Base-by-base conservation (phyloP, 2,888 invertebrate species). In the Smittia aterrima region DNA sequence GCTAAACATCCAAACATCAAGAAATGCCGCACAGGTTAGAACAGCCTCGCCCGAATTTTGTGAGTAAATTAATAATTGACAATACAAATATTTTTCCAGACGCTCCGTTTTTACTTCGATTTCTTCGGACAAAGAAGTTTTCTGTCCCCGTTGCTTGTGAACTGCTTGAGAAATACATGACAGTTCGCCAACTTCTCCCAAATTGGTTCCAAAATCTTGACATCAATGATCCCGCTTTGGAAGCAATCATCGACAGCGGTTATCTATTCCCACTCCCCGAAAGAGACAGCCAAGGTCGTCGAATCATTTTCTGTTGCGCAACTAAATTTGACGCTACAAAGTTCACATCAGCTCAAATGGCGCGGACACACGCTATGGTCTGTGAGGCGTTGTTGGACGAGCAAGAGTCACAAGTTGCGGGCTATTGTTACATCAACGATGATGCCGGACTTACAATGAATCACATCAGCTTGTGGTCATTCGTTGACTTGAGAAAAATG, bases 81-180 rank as follows among this genome's bases (percentile, higher is more conserved):
- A 27, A 6, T 6, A 1, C n/a, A n/a, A n/a, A 27, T 1, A 66
- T 0, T 41, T 18, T 2, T 7, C 66, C 84, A 87, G 94, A 95
- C 80, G 83, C 92, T 0, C 87, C 90, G 6, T 95, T 96, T 80
- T 85, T 95, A 16, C 85, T 95, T 54, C 87, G 95, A 64, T 95
- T 95, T 79, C 86, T 95, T 13, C 87, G 95, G 47, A 92, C 92
- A 58, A 93, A 93, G 82, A 95, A 95, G 81, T 95, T 92, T 83
- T 92, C 92, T 40, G 88, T 95, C 20, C 92, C 92, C 0, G 88
- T 91, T 80, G 91, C 95, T 0, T 92, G 94, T 78, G 91, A 92
- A 76, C 92, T 95, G 89, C 82, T 96, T 77, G 94, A 95, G 81
- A 88, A 92, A 67, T 96, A 95, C 82, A 84, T 96, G 74, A 91